phyloP scores from a whole-genome alignment of 2,797 vertebrate genomes.

The Acipenser transmontanus region DNA sequence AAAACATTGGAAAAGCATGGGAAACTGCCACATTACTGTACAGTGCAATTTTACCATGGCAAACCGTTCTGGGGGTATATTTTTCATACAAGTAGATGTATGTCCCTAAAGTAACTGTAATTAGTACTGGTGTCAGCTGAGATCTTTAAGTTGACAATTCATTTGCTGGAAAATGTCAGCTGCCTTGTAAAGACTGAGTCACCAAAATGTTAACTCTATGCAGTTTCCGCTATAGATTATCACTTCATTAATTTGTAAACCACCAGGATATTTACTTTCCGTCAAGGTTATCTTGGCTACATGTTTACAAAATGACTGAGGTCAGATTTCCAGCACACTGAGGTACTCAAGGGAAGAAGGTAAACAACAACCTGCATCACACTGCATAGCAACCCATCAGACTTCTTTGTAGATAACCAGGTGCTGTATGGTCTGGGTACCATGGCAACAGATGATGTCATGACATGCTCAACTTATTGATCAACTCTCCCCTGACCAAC shows the following conservation, averaged over 20 bases:
- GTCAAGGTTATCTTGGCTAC: conserved; percentile 2
- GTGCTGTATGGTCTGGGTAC: conserved; percentile 62
- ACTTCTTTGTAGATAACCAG: conserved; percentile 54
- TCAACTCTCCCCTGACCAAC: conserved; percentile 54
- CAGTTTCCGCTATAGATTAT: conserved; percentile 7
- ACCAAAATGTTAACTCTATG: conserved; percentile 43
- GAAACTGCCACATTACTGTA: too few species aligned
- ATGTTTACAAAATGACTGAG: conserved; percentile 17
- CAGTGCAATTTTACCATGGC: too few species aligned
- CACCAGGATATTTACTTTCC: not conserved
- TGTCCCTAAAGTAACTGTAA: too few species aligned
- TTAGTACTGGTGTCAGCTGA: conserved; percentile 19
- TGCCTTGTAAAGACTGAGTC: conserved; percentile 46
- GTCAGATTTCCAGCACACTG: conserved; percentile 27
- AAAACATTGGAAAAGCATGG: too few species aligned
- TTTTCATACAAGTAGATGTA: too few species aligned
- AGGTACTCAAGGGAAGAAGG: conserved; percentile 33
- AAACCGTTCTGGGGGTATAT: too few species aligned
- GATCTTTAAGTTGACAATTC: conserved; percentile 53
- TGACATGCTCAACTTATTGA: conserved; percentile 59
- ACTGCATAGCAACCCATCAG: conserved; percentile 55
- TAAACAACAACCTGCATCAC: conserved; percentile 21
- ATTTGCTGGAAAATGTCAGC: conserved; percentile 56
- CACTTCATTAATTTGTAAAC: conserved; percentile 13
- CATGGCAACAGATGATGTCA: conserved; percentile 77